Conservation (phyloP, 35 echinoderm and acorn worm genomes). For the Eucidaris tribuloides region DNA sequence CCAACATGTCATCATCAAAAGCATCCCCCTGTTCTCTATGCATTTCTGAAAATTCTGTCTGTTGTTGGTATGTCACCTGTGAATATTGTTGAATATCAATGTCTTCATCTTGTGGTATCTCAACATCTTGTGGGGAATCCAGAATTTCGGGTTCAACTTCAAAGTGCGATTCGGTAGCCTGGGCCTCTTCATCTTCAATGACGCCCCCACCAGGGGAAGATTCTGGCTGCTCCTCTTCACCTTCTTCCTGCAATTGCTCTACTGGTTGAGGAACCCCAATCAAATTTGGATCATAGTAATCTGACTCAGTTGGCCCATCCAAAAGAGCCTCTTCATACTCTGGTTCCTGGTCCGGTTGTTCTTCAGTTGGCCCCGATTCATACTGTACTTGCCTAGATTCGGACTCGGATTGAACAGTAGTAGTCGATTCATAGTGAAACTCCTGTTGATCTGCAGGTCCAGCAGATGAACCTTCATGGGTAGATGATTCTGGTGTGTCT, state of each 20-base stretch:
- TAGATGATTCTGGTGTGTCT: slow-evolving; percentile 84
- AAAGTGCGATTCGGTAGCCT: background rate
- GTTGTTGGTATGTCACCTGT: background rate
- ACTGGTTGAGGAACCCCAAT: slow-evolving; percentile 16
- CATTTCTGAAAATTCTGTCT: background rate
- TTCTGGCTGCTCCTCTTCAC: background rate
- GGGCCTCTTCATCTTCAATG: background rate
- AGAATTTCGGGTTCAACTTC: slow-evolving; percentile 9
- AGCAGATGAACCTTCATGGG: background rate
- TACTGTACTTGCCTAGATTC: slow-evolving; percentile 5
- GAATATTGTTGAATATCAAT: background rate
- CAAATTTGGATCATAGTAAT: slow-evolving; percentile 87
- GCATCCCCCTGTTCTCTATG: background rate
- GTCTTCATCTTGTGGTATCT: slow-evolving; percentile 20
- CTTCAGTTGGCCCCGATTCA: background rate
- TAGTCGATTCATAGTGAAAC: background rate
- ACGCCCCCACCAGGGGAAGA: no score
- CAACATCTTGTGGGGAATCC: slow-evolving; percentile 13
- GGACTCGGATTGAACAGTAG: background rate
- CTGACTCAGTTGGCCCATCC: slow-evolving; percentile 91
- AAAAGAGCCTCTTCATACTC: slow-evolving; percentile 38
- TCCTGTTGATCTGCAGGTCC: background rate
- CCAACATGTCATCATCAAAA: background rate
- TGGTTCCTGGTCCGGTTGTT: background rate
- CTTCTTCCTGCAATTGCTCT: background rate